Base-by-base conservation (phyloP, 2,113 vertebrate species). In the Cygnus atratus region DNA sequence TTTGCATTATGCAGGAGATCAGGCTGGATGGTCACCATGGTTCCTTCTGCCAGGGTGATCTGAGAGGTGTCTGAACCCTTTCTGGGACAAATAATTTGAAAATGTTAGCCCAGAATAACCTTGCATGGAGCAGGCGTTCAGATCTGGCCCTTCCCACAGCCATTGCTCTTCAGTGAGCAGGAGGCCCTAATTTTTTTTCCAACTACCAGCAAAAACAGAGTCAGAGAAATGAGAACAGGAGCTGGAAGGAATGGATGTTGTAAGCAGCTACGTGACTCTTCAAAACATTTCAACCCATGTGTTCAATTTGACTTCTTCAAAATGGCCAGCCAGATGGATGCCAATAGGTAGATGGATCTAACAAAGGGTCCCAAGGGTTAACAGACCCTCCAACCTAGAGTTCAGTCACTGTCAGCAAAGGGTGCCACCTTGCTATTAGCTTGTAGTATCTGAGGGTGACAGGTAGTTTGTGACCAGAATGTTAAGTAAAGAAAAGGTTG, bases 401-500 rank as follows among this genome's bases (percentile, higher is more conserved):
- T 57, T 89, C 85, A 84, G 83, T 87, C 20, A 6, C 73, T 94
- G 55, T 88, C 77, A 92, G 88, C 79, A 96, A 93, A 87, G 28
- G 46, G 62, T 95, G 79, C 83, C 71, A 84, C 75, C 83, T 94
- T 87, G 75, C 77, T 91, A 66, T 68, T 95, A 96, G 67, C 76
- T 95, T 85, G 61, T 93, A 91, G 84, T 71, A 79, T 84, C 76
- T 91, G 91, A 90, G 82, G 68, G 87, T 94, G 70, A 96, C 62
- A 3, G 67, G 50, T 71, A 94, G 84, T 92, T 97, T 94, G 94
- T 8, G 72, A 96, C 37, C 84, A 88, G 96, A 94, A 96, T 94
- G 96, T 97, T 97, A 96, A 92, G 28, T 46, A 83, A 93, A 50
- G 88, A 91, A 88, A 89, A 92, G 86, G 17, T 84, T 90, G 93